Evolutionary conservation across 2,113 vertebrate genomes (phyloP), one percentile per base, ranked within the genome.

Genomic region (Ardeotis arabs): DNA sequence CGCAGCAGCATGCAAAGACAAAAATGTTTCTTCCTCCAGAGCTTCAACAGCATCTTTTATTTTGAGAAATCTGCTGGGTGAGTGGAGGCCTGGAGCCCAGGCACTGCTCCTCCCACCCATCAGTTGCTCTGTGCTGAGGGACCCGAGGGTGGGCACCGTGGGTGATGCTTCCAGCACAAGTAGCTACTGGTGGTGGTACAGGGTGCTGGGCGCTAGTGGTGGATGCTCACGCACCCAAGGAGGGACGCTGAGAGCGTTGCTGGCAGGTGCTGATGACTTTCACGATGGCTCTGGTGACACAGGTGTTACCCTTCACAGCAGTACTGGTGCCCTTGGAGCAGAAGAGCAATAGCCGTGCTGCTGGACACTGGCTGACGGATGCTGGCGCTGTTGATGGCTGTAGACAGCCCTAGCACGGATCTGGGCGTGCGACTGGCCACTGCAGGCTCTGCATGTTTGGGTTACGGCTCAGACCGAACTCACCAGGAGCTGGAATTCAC

Each of bases 1-100:
- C 96, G 93, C 87, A 94, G 77, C 83, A 96, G 94, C 93, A 89
- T 27, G 79, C 64, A 74, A 95, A 97, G 95, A 93, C 58, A 91
- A 93, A 93, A 94, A 67, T 72, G 58, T 91, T 96, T 91, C 73
- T 95, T 96, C 63, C 44, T 66, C 31, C 49, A 81, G 29, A 84
- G 47, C 47, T 83, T 68, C 86, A 55, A 5, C 41, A 49, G 12
- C 70, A 45, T 67, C 9, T 47, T 89, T 90, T 91, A 68, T 93
- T 96, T 94, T 89, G 91, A 96, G 95, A 79, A 93, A 41, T 84
- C 59, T 94, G 83, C 59, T 89, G 84, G 78, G 69, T 96, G 63
- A 95, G 29, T 49, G 28, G 72, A 79, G 55, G 41, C 72, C 70
- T 72, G n/a, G 63, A 37, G 55, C 20, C 53, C 60, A 22, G 60